Conservation (phyloP, 23 tunicate species). For the Phallusia fumigata region DNA sequence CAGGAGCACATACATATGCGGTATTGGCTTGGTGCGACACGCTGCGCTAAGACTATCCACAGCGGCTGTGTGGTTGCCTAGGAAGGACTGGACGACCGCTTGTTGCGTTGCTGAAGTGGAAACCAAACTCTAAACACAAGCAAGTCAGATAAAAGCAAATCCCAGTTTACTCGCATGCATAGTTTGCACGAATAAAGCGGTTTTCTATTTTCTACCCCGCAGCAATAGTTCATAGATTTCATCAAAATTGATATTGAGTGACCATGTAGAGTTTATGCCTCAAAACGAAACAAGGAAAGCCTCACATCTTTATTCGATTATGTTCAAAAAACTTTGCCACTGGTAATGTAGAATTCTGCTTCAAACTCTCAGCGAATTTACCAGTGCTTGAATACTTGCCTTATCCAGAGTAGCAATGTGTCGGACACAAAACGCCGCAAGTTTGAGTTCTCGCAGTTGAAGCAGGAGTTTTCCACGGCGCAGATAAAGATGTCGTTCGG, state of each 20-base stretch:
- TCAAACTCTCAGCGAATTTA: not conserved
- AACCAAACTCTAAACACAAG: conserved; percentile 60
- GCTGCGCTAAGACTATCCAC: conserved; percentile 50
- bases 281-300: too few relatives aligned
- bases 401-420: conserved; percentile 84
- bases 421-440: conserved; percentile 81
- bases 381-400: conserved; percentile 8
- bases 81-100: conserved; percentile 90
- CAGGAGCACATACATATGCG: conserved; percentile 67
- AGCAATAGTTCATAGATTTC: too few relatives aligned
- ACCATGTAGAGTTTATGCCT: too few relatives aligned
- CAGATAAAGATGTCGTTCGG: conserved; percentile 72
- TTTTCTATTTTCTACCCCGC: too few relatives aligned
- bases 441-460: conserved; percentile 54
- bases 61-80: conserved; percentile 80
- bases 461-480: conserved; percentile 71
- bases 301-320: too few relatives aligned
- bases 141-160: not conserved
- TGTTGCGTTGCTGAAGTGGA: conserved; percentile 83
- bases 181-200: too few relatives aligned
- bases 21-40: conserved; percentile 70
- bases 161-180: too few relatives aligned
- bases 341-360: too few relatives aligned
- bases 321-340: too few relatives aligned
- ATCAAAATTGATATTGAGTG: too few relatives aligned